A percentile compares a stretch with the other conserved stretches of the same genome.
Conservation (phyloP, 2,888 invertebrate genomes). For the Euclidia mi region DNA sequence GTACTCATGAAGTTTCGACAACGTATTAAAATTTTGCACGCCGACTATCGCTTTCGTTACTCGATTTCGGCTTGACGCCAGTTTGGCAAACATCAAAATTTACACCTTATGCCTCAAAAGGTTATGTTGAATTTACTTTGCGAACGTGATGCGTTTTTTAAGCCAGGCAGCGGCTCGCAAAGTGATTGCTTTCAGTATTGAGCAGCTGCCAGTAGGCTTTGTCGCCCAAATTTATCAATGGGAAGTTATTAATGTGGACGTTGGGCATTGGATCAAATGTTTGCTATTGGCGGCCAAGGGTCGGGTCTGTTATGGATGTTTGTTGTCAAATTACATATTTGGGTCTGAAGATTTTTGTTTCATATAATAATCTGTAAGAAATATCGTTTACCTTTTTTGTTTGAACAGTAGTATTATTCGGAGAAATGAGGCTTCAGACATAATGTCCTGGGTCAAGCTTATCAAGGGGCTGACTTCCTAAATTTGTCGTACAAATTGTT, state of each 20-base stretch:
- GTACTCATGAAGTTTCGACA: constrained; percentile 54
- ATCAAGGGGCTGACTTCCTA: too few relatives aligned
- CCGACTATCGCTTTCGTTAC: constrained; percentile 58
- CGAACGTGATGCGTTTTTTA: constrained; percentile 35
- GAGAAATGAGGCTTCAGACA: too few relatives aligned
- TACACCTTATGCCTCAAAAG: constrained; percentile 38
- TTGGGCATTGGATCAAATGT: constrained; percentile 18
- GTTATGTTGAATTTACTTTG: constrained; percentile 45
- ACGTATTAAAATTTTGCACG: constrained; percentile 62
- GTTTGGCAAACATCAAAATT: constrained; percentile 35
- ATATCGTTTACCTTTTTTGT: not conserved
- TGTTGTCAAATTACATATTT: constrained; percentile 1
- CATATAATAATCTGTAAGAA: not conserved
- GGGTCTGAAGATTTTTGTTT: not conserved
- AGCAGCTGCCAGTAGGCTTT: constrained; percentile 51
- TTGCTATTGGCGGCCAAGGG: constrained; percentile 20
- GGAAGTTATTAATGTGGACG: constrained; percentile 40
- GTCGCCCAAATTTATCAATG: constrained; percentile 48
- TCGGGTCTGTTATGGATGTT: not conserved
- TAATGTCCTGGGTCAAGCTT: too few relatives aligned
- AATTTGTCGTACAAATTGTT: too few relatives aligned
- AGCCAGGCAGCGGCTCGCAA: constrained; percentile 33
- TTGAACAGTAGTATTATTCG: not conserved
- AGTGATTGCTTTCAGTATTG: constrained; percentile 60
- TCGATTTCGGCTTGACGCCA: constrained; percentile 58